Base-by-base conservation (phyloP, 1,140 invertebrate species). In the Drosophila kikkawai region DNA sequence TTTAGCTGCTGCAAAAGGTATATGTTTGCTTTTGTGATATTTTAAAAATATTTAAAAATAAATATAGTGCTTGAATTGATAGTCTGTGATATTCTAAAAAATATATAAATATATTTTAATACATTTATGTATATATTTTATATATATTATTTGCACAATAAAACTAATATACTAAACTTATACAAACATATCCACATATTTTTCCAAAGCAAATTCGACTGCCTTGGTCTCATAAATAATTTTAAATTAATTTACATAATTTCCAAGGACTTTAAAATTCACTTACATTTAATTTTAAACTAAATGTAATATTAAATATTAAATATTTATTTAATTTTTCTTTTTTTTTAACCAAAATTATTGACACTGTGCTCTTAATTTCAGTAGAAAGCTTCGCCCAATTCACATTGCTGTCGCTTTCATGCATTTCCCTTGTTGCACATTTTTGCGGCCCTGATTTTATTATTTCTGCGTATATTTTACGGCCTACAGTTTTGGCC, bases 381-480 rank as follows among this genome's bases (percentile, higher is more conserved):
- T 29, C n/a, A 39, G 51, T 12, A 58, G 26, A 9, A 3, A 26
- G 19, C 17, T 29, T 29, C 9, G 8, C 1, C 8, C 53, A 56
- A 56, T 56, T 56, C 53, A 36, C 53, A 39, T 7, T 8, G 53
- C 53, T 56, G 47, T 41, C 53, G 48, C 59, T 41, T 42, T 41
- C 22, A 34, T 37, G 32, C 63, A 57, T 48, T 57, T 57, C 47
- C 44, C 64, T 67, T 41, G 77, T 50, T 77, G 65, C 75, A 81
- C 71, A 85, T 81, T 78, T 85, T 53, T 78, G 77, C 51, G 67
- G 59, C 63, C 60, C 64, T 75, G 82, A 85, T 85, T 85, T 85
- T 74, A 85, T 85, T 85, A 78, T 81, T 76, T 17, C 75, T 77
- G 64, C 71, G 67, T 85, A 64, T 80, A 79, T 84, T 80, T 80